Evolutionary conservation across 2,888 invertebrate species (phyloP).

Genomic region (Plagiodera versicolora): DNA sequence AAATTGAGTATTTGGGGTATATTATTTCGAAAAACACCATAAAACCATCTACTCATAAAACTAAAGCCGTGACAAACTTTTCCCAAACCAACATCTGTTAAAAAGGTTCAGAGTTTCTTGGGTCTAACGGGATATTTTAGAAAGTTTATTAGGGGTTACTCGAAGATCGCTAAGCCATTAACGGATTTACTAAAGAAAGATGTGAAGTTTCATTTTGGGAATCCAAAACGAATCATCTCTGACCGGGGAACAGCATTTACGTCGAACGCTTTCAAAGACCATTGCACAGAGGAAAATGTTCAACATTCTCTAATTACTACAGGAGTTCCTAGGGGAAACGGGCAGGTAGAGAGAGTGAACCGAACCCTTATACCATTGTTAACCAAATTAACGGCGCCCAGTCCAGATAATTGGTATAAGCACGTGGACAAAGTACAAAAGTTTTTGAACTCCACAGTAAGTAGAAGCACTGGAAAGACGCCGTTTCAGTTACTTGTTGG

Average conservation of each 20-base stretch:
- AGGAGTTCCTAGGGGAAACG: constrained; percentile 46
- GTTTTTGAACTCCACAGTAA: constrained; percentile 40
- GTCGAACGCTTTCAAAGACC: constrained; percentile 43
- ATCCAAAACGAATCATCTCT: constrained; percentile 32
- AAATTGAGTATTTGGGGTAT: too few relatives aligned
- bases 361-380: constrained; percentile 42
- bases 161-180: too few relatives aligned
- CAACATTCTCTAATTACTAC: constrained; percentile 38
- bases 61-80: too few relatives aligned
- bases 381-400: constrained; percentile 44
- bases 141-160: too few relatives aligned
- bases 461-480: constrained; percentile 37
- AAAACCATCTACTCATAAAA: too few relatives aligned
- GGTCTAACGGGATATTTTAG: too few relatives aligned
- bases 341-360: constrained; percentile 47
- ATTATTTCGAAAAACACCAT: too few relatives aligned
- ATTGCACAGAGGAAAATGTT: constrained; percentile 45
- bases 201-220: too few relatives aligned
- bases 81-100: too few relatives aligned
- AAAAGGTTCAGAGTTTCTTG: too few relatives aligned
- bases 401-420: constrained; percentile 43
- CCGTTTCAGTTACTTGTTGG: constrained; percentile 37
- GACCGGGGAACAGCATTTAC: constrained; percentile 49
- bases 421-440: constrained; percentile 34
- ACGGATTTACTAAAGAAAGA: too few relatives aligned